Evolutionary conservation across 1,140 invertebrate species (phyloP).

Genomic region (Pseudachorutes palmiensis): DNA sequence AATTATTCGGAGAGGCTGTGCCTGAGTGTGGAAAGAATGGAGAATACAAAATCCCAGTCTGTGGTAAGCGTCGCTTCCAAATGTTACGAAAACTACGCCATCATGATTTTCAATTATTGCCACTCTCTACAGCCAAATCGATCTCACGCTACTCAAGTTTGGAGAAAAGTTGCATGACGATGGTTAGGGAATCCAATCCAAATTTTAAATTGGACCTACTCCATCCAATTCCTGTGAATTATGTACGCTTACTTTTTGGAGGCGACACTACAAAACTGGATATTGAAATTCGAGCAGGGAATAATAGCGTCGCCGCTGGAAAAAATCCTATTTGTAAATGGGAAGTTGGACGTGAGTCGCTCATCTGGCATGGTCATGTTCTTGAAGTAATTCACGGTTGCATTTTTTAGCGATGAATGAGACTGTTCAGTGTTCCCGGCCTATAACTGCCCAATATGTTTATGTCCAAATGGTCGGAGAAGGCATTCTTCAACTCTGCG

Average conservation of each 20-base stretch:
- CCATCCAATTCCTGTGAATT: background rate
- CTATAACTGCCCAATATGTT: slow-evolving; percentile 7
- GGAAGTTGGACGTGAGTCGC: background rate
- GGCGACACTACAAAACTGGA: background rate
- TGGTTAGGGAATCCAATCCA: background rate
- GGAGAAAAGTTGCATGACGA: background rate
- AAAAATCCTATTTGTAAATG: slow-evolving; percentile 12
- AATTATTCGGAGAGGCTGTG: background rate
- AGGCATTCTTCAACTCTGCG: slow-evolving; percentile 1
- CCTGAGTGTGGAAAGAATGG: background rate
- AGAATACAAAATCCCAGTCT: background rate
- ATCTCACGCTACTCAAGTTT: background rate
- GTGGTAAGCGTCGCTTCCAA: slow-evolving; percentile 2
- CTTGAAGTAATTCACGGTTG: background rate
- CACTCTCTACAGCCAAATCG: slow-evolving; percentile 8
- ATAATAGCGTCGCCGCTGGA: background rate
- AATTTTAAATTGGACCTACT: background rate
- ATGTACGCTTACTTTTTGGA: background rate
- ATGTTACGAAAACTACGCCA: too few relatives aligned
- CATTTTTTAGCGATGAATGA: slow-evolving; percentile 6
- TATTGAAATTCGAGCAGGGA: slow-evolving; percentile 11
- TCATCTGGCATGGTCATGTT: background rate
- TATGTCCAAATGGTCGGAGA: slow-evolving; percentile 13
- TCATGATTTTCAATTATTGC: too few relatives aligned
- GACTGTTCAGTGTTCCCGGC: slow-evolving; percentile 4